Percentiles rank a stretch among this genome's conserved stretches.
Conservation (phyloP, 2,113 vertebrate genomes). For the Gnathonemus echidnorhynchus region DNA sequence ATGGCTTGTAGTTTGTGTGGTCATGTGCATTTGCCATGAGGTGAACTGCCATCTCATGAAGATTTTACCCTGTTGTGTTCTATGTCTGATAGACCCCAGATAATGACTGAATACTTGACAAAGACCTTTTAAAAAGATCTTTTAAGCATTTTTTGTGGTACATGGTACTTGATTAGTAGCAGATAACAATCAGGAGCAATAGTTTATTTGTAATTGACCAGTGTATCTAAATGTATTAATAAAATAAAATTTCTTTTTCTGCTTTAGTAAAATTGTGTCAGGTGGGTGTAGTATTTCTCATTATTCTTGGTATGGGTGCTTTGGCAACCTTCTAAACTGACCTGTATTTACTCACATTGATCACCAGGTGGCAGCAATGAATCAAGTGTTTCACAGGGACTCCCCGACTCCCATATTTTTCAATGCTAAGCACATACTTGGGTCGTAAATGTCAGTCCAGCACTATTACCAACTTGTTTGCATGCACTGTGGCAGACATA, state of each 20-base stretch:
- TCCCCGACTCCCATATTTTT: neutral
- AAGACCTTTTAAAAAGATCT: neutral
- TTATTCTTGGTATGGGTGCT: neutral
- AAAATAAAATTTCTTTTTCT: neutral
- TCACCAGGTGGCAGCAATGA: constrained; percentile 14
- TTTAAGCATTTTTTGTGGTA: neutral
- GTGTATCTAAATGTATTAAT: neutral
- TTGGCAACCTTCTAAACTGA: neutral
- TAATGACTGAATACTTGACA: neutral
- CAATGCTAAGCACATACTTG: constrained; percentile 16
- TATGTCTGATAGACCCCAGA: neutral
- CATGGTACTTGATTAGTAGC: neutral
- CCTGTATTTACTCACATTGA: neutral
- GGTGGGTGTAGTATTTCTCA: neutral
- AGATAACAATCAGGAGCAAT: neutral
- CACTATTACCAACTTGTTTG: neutral
- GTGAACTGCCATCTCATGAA: neutral
- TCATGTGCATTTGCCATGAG: neutral
- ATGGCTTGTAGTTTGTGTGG: neutral
- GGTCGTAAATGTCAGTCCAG: neutral
- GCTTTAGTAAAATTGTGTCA: neutral
- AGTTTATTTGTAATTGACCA: neutral
- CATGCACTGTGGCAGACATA: neutral
- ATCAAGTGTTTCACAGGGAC: neutral
- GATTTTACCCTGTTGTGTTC: neutral